phyloP scores from a whole-genome alignment of 2,888 invertebrate species.

The Phaonia tiefii region DNA sequence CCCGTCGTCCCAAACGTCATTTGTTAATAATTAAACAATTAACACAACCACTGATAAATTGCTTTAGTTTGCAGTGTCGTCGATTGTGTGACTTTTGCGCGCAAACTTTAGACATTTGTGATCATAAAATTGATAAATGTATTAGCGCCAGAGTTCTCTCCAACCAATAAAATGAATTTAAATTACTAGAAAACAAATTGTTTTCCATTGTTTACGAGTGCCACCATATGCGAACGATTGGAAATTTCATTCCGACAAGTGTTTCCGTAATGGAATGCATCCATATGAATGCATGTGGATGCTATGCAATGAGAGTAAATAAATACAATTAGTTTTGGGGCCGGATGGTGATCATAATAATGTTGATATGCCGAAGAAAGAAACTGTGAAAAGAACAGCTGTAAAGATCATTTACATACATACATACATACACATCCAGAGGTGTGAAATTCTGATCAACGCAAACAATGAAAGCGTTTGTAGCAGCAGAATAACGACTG shows the following conservation, averaged over 20 bases:
- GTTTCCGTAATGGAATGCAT: constrained; percentile 26
- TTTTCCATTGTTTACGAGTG: constrained; percentile 10
- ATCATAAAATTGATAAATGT: constrained; percentile 44
- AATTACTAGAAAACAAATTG: constrained; percentile 35
- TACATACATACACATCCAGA: background rate
- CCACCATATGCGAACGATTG: background rate
- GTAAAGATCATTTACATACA: constrained; percentile 6
- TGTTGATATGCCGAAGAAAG: background rate
- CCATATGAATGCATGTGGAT: background rate
- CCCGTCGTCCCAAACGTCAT: constrained; percentile 42
- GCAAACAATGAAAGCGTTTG: background rate
- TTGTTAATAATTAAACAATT: constrained; percentile 43
- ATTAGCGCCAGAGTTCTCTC: constrained; percentile 33
- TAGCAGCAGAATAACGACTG: background rate
- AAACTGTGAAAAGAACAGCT: constrained; percentile 12
- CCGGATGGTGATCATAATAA: background rate
- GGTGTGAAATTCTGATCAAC: constrained; percentile 17
- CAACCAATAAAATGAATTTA: constrained; percentile 46
- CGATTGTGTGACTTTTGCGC: background rate
- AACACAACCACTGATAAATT: constrained; percentile 37
- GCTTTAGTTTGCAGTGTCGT: constrained; percentile 3
- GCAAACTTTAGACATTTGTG: background rate
- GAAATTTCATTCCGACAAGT: background rate
- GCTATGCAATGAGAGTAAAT: constrained; percentile 9
- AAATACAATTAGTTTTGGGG: background rate